These are phyloP conservation scores for Eurytoma adleriae DNA, from an alignment of 2,888 invertebrate species.

Conservation along the genomic window DNA sequence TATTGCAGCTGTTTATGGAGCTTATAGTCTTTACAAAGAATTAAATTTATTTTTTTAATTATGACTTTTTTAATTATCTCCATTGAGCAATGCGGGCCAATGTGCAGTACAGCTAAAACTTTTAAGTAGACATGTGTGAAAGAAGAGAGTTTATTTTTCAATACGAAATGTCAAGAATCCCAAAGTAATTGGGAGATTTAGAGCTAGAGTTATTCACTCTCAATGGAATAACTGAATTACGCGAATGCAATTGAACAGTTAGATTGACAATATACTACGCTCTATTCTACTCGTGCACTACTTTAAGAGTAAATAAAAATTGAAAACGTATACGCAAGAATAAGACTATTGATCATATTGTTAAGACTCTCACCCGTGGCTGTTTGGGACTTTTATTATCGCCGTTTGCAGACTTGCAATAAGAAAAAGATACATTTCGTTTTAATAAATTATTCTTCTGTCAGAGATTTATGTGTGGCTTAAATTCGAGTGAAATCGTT, in stretches of 20 bases:
- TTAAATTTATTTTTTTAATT: too few species aligned
- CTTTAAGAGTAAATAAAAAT: constrained; percentile 6
- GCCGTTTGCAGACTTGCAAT: constrained; percentile 69
- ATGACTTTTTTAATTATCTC: too few species aligned
- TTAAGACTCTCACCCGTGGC: constrained; percentile 65
- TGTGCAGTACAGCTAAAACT: too few species aligned
- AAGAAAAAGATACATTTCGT: constrained; percentile 59
- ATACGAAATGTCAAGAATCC: too few species aligned
- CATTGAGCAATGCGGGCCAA: too few species aligned
- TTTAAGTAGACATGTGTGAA: too few species aligned
- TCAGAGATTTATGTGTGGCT: constrained; percentile 7
- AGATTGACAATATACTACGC: constrained; percentile 19
- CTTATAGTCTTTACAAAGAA: too few species aligned
- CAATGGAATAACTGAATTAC: too few species aligned
- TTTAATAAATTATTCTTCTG: constrained; percentile 31
- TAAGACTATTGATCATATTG: constrained; percentile 50
- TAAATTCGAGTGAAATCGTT: constrained; percentile 10
- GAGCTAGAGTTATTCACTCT: too few species aligned
- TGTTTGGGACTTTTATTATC: constrained; percentile 66
- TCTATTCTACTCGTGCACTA: constrained; percentile 54
- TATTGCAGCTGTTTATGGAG: too few species aligned
- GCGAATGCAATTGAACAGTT: background rate
- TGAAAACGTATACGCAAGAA: background rate
- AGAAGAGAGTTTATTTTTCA: constrained; percentile 26
- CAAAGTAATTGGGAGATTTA: too few species aligned